Evolutionary conservation across 1,140 invertebrate genomes (phyloP).

Genomic region (Sminthurides bifidus): DNA sequence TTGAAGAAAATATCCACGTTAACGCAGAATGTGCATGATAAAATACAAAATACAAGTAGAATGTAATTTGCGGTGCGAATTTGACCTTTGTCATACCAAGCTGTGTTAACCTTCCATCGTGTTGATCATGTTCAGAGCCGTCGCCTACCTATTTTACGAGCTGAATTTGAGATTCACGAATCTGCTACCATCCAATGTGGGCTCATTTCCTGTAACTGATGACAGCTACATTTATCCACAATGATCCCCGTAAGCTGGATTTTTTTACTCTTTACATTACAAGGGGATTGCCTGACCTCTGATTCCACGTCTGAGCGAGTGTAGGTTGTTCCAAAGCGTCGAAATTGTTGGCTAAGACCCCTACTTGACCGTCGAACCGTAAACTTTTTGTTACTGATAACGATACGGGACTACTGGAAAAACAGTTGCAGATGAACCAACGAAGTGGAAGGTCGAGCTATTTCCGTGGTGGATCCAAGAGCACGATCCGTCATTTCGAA

Average conservation of each 20-base stretch:
- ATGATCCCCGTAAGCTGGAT: neutral
- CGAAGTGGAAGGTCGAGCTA: neutral
- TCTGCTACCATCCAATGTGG: neutral
- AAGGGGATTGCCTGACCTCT: no score
- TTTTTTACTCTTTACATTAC: neutral
- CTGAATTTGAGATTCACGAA: neutral
- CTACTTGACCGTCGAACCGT: no score
- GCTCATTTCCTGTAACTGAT: neutral
- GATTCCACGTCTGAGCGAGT: no score
- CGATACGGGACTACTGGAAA: neutral
- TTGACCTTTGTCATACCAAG: no score
- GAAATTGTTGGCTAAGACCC: no score
- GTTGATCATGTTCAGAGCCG: neutral
- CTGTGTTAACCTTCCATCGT: neutral
- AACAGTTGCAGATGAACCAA: constrained; percentile 1
- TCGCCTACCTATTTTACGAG: neutral
- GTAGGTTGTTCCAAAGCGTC: no score
- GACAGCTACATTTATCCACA: neutral
- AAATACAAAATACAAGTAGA: neutral
- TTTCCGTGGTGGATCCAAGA: neutral
- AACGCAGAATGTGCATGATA: neutral
- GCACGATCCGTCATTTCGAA: neutral
- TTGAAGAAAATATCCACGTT: no score
- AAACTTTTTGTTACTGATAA: neutral
- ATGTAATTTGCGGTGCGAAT: no score